Percentiles rank a stretch among this genome's conserved stretches.
Conservation (phyloP, 30 jellyfish, hydroid and myxozoan genomes). For the Turritopsis rubra region DNA sequence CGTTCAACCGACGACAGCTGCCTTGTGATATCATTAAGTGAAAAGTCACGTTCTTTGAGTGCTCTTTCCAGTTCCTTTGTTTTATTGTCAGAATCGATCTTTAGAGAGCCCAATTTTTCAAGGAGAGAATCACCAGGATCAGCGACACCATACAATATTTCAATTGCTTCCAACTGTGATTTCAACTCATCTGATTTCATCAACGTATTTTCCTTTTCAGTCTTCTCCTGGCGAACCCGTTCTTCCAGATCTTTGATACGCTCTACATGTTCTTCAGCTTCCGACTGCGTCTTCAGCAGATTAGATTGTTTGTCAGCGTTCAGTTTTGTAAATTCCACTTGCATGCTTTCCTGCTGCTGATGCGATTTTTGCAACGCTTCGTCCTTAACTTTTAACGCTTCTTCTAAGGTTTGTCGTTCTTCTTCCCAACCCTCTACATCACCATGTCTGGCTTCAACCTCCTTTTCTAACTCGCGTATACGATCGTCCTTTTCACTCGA, state of each 20-base stretch:
- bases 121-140: constrained; percentile 13
- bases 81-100: background rate
- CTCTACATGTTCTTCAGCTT: constrained; percentile 9
- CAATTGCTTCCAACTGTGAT: constrained; percentile 30
- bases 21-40: background rate
- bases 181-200: constrained; percentile 3
- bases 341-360: constrained; percentile 10
- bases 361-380: constrained; percentile 28
- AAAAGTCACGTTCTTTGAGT: constrained; percentile 1
- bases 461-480: constrained; percentile 50
- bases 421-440: constrained; percentile 54
- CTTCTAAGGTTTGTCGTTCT: constrained; percentile 46
- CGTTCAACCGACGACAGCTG: constrained; percentile 2
- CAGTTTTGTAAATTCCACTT: constrained; percentile 20
- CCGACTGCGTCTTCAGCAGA: background rate
- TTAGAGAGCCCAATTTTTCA: constrained; percentile 9
- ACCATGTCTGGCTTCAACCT: constrained; percentile 17
- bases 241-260: constrained; percentile 29
- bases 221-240: constrained; percentile 29
- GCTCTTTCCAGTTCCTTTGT: constrained; percentile 13
- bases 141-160: constrained; percentile 22
- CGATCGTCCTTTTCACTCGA: constrained; percentile 45
- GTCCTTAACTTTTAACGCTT: constrained; percentile 67
- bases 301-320: background rate
- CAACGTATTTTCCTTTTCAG: background rate